These are phyloP conservation scores for Phoenoteleia sp. DNA, from an alignment of 2,888 invertebrate species.

Conservation along the genomic window DNA sequence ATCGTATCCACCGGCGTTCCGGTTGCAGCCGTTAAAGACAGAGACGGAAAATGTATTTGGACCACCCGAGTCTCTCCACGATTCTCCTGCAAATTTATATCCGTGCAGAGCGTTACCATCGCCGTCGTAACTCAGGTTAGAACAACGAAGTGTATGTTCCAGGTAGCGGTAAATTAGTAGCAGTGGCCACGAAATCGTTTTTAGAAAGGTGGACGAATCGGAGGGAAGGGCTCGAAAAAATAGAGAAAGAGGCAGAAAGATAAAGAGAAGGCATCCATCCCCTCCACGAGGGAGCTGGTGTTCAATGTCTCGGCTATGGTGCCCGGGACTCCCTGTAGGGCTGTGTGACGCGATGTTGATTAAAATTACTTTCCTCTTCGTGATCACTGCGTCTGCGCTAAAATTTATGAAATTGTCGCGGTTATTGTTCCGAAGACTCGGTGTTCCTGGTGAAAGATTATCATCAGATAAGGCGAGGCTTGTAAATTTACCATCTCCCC, in stretches of 20 bases:
- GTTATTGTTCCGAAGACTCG: slow-evolving; percentile 84
- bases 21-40: slow-evolving; percentile 70
- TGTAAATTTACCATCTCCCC: slow-evolving; percentile 78
- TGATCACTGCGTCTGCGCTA: slow-evolving; percentile 80
- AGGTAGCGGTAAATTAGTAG: slow-evolving; percentile 85
- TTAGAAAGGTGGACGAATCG: slow-evolving; percentile 69
- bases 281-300: slow-evolving; percentile 1
- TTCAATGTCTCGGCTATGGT: slow-evolving; percentile 42
- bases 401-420: slow-evolving; percentile 85
- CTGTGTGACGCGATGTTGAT: slow-evolving; percentile 83
- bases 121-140: slow-evolving; percentile 83
- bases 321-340: slow-evolving; percentile 81
- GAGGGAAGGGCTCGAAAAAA: slow-evolving; percentile 38
- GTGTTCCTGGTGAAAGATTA: slow-evolving; percentile 81
- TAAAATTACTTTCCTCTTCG: slow-evolving; percentile 82
- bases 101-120: slow-evolving; percentile 72
- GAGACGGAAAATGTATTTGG: slow-evolving; percentile 72
- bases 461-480: slow-evolving; percentile 79
- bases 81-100: slow-evolving; percentile 67
- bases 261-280: slow-evolving; percentile 20
- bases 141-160: slow-evolving; percentile 80
- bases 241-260: slow-evolving; percentile 24
- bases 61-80: slow-evolving; percentile 68
- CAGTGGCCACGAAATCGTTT: slow-evolving; percentile 80
- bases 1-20: slow-evolving; percentile 57